These are phyloP conservation scores for Trypoxylon attenuatum DNA, from an alignment of 2,888 invertebrate species.

Conservation along the genomic window DNA sequence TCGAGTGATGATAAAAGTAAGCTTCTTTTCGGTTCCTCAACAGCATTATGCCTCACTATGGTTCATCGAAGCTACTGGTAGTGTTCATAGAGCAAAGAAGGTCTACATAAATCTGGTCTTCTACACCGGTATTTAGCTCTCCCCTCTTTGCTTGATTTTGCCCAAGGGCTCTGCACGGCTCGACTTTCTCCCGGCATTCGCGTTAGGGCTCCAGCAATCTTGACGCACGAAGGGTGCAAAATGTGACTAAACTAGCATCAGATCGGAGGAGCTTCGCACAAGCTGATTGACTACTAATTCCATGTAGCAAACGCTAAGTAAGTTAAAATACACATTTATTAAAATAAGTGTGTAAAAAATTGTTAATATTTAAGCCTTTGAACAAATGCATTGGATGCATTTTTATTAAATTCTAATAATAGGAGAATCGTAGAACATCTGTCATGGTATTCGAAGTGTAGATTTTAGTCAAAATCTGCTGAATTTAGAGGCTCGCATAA, in stretches of 20 bases:
- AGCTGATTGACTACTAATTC: too few relatives aligned
- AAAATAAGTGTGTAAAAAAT: too few relatives aligned
- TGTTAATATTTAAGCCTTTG: too few relatives aligned
- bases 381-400: too few relatives aligned
- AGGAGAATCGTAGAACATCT: too few relatives aligned
- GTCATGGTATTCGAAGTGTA: too few relatives aligned
- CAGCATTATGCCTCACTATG: too few relatives aligned
- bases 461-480: too few relatives aligned
- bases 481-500: too few relatives aligned
- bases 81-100: constrained; percentile 11
- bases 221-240: constrained; percentile 42
- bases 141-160: constrained; percentile 28
- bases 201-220: constrained; percentile 57
- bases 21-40: background rate
- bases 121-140: constrained; percentile 37
- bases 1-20: constrained; percentile 35
- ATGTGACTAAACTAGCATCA: constrained; percentile 55
- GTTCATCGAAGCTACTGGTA: background rate
- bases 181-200: constrained; percentile 42
- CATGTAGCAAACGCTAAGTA: too few relatives aligned
- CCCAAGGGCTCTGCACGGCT: constrained; percentile 34
- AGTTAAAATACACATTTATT: too few relatives aligned
- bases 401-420: too few relatives aligned
- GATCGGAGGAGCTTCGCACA: constrained; percentile 35
- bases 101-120: background rate